Percentiles rank a stretch among this genome's conserved stretches.
Conservation (phyloP, 2,888 invertebrate genomes). For the Aphodius sticticus region DNA sequence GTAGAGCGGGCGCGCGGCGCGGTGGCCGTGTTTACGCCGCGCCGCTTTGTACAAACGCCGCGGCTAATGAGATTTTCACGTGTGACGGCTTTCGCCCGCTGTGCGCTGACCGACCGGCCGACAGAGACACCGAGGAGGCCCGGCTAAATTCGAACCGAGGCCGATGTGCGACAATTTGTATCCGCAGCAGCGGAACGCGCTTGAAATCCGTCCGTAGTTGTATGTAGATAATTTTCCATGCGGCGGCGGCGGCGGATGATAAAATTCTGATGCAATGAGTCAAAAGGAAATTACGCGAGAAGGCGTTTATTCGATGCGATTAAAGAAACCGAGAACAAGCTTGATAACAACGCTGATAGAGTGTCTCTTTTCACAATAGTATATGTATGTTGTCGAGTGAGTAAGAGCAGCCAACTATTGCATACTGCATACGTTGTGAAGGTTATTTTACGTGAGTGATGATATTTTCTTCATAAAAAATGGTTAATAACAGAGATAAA, state of each 20-base stretch:
- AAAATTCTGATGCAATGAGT: slow-evolving; percentile 11
- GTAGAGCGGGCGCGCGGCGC: neutral
- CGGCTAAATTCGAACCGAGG: slow-evolving; percentile 18
- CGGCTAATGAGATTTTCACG: slow-evolving; percentile 9
- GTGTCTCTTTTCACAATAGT: too few relatives aligned
- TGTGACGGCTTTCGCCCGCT: neutral
- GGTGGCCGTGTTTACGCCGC: neutral
- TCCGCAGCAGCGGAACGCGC: slow-evolving; percentile 19
- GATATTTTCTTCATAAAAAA: too few relatives aligned
- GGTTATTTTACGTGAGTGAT: too few relatives aligned
- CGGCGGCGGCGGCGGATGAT: slow-evolving; percentile 28
- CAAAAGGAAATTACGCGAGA: neutral
- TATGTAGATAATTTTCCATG: slow-evolving; percentile 34
- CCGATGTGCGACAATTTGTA: slow-evolving; percentile 6
- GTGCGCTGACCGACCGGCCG: neutral
- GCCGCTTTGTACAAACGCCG: neutral
- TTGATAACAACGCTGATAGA: neutral
- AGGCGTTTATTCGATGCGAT: neutral
- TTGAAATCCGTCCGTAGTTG: slow-evolving; percentile 20
- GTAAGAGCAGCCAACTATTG: too few relatives aligned
- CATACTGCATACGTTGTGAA: too few relatives aligned
- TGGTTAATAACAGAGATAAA: too few relatives aligned
- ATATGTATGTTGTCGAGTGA: too few relatives aligned
- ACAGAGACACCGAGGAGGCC: neutral
- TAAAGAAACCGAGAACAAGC: neutral